phyloP scores from a whole-genome alignment of 2,113 vertebrate species.

The Ivindomyrus marchei region DNA sequence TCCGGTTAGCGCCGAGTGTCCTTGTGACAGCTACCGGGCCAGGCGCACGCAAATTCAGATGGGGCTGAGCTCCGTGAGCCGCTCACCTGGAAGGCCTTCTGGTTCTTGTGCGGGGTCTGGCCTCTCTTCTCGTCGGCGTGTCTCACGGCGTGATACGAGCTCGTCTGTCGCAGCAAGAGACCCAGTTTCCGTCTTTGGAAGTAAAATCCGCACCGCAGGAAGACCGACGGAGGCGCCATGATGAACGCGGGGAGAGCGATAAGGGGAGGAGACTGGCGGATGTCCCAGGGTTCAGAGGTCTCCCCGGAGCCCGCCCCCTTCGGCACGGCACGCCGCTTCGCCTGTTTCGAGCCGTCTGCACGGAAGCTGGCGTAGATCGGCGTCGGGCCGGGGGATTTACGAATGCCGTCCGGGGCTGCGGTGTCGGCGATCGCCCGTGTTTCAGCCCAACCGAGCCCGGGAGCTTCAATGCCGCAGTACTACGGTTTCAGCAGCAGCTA shows the following conservation, averaged over 20 bases:
- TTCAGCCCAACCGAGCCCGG: neutral
- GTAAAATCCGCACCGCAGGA: slow-evolving; percentile 50
- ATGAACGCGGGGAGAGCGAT: slow-evolving; percentile 32
- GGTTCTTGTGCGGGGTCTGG: slow-evolving; percentile 13
- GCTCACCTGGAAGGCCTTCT: slow-evolving; percentile 39
- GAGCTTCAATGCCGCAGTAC: neutral
- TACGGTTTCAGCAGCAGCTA: neutral
- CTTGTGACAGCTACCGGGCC: neutral
- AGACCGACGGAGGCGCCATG: slow-evolving; percentile 61
- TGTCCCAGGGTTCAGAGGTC: neutral
- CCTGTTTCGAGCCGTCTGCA: neutral
- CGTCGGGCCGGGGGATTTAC: neutral
- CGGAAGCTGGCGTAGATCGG: neutral
- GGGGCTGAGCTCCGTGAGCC: neutral
- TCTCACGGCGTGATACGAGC: slow-evolving; percentile 48
- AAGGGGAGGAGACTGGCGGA: neutral
- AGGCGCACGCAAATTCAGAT: neutral
- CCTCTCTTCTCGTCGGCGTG: slow-evolving; percentile 20
- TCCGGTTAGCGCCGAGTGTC: neutral
- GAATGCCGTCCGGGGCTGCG: neutral
- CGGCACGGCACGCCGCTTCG: neutral
- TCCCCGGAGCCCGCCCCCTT: neutral
- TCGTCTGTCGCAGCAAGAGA: slow-evolving; percentile 47
- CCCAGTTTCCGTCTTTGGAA: slow-evolving; percentile 54
- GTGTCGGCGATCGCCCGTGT: neutral